A percentile compares a stretch with the other conserved stretches of the same genome.
Evolutionary conservation across 2,797 vertebrate genomes (phyloP).

Genomic region (Euphonia xanthogaster): DNA sequence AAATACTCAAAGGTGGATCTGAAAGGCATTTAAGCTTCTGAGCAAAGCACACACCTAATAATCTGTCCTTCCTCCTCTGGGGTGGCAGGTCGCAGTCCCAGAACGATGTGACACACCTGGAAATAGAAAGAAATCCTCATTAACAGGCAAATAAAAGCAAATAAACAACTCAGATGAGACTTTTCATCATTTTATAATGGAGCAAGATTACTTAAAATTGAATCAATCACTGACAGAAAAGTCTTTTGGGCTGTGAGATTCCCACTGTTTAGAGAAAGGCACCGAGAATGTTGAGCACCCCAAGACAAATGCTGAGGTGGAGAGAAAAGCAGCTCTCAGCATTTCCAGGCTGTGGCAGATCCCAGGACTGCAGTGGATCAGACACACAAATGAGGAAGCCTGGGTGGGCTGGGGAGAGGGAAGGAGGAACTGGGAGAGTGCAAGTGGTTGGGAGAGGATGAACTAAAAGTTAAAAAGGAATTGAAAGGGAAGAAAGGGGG

Average conservation of each 20-base stretch:
- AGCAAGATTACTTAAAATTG: not conserved
- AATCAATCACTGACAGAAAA: not conserved
- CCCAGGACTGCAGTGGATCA: not conserved
- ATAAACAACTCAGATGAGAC: not conserved
- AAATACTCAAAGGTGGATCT: not conserved
- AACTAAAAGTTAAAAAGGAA: not conserved
- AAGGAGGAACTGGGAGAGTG: not conserved
- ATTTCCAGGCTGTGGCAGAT: not conserved
- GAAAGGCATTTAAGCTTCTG: not conserved
- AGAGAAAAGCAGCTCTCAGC: not conserved
- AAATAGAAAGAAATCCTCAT: not conserved
- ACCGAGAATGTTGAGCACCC: not conserved
- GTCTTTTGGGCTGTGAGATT: not conserved
- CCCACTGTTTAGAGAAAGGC: not conserved
- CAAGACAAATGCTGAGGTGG: not conserved
- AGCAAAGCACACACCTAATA: slow-evolving; percentile 82
- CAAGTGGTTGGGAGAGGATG: not conserved
- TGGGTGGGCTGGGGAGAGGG: not conserved
- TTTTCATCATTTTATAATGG: not conserved
- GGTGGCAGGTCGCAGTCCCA: slow-evolving; percentile 92
- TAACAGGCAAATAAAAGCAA: not conserved
- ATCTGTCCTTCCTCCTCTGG: slow-evolving; percentile 98
- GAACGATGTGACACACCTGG: slow-evolving; percentile 96
- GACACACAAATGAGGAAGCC: not conserved
- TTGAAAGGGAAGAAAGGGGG: rapidly evolving